Percentiles rank a stretch among this genome's conserved stretches.
Conservation (phyloP, 2,113 vertebrate genomes). For the Telmatochromis sp. region DNA sequence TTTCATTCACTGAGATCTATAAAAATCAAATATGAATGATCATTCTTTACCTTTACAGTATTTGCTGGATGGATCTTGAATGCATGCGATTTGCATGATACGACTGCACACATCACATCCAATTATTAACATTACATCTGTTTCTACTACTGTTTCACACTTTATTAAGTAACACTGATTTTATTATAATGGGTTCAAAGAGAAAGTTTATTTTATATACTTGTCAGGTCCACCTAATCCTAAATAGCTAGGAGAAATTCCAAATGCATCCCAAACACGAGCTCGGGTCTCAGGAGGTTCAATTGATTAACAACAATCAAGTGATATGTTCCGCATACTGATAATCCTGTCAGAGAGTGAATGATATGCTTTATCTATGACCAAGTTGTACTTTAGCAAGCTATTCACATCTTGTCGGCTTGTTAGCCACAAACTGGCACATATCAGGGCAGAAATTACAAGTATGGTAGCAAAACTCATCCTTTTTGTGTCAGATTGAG, state of each 20-base stretch:
- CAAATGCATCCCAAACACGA: background rate
- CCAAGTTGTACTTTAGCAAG: background rate
- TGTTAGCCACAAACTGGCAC: background rate
- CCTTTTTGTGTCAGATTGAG: background rate
- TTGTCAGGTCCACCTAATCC: background rate
- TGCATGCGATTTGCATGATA: background rate
- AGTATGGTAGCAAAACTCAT: background rate
- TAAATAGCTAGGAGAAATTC: background rate
- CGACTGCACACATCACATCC: background rate
- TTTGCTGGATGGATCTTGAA: background rate
- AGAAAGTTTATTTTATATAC: background rate
- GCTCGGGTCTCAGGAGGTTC: background rate
- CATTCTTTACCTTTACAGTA: background rate
- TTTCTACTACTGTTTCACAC: background rate
- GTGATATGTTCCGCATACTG: background rate
- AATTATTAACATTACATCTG: background rate
- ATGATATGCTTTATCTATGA: slow-evolving; percentile 6
- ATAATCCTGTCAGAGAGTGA: background rate
- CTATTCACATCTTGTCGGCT: background rate
- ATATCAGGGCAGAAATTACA: background rate
- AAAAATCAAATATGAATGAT: background rate
- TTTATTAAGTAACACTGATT: background rate
- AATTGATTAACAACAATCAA: background rate
- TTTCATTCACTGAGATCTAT: background rate
- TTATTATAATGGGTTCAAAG: background rate